Conservation (phyloP, 2,113 vertebrate species). For the Collichthys lucidus region DNA sequence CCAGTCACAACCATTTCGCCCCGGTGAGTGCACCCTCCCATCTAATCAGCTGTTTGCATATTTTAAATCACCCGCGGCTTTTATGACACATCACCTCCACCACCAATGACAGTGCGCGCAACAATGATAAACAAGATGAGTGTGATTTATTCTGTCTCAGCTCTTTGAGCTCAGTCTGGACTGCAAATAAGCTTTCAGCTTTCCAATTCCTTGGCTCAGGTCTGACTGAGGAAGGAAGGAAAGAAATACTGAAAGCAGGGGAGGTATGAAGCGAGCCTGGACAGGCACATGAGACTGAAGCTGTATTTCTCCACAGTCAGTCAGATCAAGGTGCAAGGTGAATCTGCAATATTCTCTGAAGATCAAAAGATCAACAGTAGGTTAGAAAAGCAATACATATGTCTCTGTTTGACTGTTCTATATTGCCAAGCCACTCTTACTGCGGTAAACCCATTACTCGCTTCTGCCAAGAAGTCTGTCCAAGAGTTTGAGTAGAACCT, state of each 20-base stretch:
- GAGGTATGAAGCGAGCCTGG: constrained; percentile 52
- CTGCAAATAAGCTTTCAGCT: constrained; percentile 32
- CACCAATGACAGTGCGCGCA: too few species aligned
- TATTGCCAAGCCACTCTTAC: neutral
- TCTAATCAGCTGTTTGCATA: too few species aligned
- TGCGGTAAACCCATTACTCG: neutral
- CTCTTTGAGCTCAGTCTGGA: constrained; percentile 17
- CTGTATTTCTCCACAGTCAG: constrained; percentile 1
- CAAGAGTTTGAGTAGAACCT: neutral
- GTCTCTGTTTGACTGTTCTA: neutral
- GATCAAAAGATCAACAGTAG: neutral
- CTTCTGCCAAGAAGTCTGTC: neutral
- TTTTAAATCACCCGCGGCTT: too few species aligned
- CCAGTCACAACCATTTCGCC: too few species aligned
- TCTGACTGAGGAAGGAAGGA: constrained; percentile 9
- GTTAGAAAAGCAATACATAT: neutral
- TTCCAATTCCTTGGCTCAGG: constrained; percentile 2
- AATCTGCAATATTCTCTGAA: neutral
- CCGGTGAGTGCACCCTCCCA: too few species aligned
- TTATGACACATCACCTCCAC: too few species aligned
- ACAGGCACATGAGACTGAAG: constrained; percentile 50
- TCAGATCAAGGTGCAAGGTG: constrained; percentile 6
- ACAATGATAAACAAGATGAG: constrained; percentile 55
- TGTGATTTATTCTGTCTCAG: constrained; percentile 26
- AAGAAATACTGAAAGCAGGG: constrained; percentile 18